A percentile compares a stretch with the other conserved stretches of the same genome.
These are phyloP conservation scores for Erpobdella octoculata DNA, from an alignment of 2,888 invertebrate genomes.

Conservation along the genomic window DNA sequence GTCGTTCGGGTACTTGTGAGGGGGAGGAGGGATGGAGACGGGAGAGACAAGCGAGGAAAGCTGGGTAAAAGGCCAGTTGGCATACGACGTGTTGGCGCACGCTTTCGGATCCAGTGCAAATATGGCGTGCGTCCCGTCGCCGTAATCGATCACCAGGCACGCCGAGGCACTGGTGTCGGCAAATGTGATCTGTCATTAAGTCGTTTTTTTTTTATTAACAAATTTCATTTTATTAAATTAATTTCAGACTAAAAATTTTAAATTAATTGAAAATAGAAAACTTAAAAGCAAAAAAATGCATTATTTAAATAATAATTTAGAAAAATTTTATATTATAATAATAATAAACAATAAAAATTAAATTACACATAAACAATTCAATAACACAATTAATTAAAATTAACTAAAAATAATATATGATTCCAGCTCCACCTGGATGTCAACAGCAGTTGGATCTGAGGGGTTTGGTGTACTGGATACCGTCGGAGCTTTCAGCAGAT, in stretches of 20 bases:
- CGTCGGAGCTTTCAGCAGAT: not conserved
- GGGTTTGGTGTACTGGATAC: not conserved
- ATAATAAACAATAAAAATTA: not conserved
- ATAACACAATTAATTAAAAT: not conserved
- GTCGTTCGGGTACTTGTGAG: slow-evolving; percentile 19
- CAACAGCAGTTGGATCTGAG: slow-evolving; percentile 7
- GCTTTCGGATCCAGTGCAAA: not conserved
- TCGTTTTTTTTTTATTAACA: not conserved
- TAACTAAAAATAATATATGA: not conserved
- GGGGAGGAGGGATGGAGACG: slow-evolving; percentile 22
- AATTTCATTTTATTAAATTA: not conserved
- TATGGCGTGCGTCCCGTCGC: slow-evolving; percentile 34
- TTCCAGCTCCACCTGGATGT: not conserved
- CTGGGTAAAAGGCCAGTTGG: not conserved
- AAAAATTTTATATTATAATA: not conserved
- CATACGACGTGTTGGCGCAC: not conserved
- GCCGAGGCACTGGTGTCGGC: slow-evolving; percentile 38
- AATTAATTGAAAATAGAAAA: not conserved
- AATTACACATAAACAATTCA: not conserved
- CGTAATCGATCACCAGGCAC: slow-evolving; percentile 42
- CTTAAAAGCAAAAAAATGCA: not conserved
- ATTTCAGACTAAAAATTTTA: not conserved
- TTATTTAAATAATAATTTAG: not conserved
- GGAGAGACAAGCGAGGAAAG: slow-evolving; percentile 9
- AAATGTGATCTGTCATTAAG: slow-evolving; percentile 34